These are phyloP conservation scores for Graptemys geographica DNA, from an alignment of 2,797 vertebrate genomes.

Conservation along the genomic window DNA sequence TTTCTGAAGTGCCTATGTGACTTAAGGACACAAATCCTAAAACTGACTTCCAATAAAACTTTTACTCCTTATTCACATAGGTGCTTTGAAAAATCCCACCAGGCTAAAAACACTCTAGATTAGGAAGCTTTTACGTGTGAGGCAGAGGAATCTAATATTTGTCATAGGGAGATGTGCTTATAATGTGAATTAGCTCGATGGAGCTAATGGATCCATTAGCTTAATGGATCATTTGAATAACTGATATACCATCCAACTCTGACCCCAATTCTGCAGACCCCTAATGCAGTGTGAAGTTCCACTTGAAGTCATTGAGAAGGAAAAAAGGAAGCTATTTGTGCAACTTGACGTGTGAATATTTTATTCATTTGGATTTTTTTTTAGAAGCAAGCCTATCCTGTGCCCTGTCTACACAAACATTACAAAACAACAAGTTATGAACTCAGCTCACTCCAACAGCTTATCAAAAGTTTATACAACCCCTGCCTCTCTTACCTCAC, in stretches of 20 bases:
- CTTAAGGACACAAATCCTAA: not conserved
- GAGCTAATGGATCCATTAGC: not conserved
- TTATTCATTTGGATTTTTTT: not conserved
- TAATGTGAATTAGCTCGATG: not conserved
- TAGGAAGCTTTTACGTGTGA: not conserved
- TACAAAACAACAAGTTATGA: not conserved
- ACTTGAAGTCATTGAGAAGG: not conserved
- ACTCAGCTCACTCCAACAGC: not conserved
- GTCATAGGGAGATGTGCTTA: not conserved
- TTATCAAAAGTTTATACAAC: not conserved
- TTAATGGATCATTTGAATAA: not conserved
- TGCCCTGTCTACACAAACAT: not conserved
- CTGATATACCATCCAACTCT: not conserved
- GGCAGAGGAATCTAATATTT: not conserved
- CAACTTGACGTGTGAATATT: not conserved
- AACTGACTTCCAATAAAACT: not conserved
- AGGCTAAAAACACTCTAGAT: not conserved
- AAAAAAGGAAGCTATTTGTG: not conserved
- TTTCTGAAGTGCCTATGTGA: not conserved
- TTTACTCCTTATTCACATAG: not conserved
- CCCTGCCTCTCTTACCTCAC: not conserved
- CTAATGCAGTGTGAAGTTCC: rapidly evolving
- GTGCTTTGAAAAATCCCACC: not conserved
- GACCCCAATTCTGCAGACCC: not conserved
- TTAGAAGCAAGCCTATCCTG: not conserved